Percentiles rank a stretch among this genome's conserved stretches.
phyloP scores from a whole-genome alignment of 2,797 vertebrate species.

The Buphagus erythrorhynchus region DNA sequence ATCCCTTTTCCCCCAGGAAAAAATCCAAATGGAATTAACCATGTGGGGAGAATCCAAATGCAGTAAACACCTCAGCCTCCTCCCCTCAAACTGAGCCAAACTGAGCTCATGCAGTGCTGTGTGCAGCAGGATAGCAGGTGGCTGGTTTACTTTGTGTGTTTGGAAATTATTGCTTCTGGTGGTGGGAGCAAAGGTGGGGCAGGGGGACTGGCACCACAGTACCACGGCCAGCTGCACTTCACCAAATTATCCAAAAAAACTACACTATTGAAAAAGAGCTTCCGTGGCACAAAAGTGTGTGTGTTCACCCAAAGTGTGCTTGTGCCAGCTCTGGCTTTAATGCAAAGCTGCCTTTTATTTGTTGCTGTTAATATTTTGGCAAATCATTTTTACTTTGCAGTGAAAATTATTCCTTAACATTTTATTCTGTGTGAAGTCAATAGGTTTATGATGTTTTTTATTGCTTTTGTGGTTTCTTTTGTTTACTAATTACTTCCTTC shows the following conservation, averaged over 20 bases:
- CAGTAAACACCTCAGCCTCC: background rate
- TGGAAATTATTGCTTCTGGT: background rate
- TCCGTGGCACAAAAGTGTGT: rapidly evolving
- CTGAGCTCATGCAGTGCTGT: background rate
- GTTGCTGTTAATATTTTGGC: background rate
- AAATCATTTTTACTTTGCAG: background rate
- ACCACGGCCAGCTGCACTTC: background rate
- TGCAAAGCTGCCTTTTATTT: background rate
- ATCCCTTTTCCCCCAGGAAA: background rate
- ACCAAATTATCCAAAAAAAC: background rate
- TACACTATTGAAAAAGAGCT: background rate
- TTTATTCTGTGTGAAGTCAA: background rate
- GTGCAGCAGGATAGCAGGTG: background rate
- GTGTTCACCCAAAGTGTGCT: background rate
- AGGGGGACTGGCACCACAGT: background rate
- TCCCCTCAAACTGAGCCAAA: background rate
- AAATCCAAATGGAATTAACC: background rate
- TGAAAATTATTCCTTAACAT: background rate
- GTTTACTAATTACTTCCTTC: background rate
- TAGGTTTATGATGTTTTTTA: background rate
- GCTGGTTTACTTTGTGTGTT: background rate
- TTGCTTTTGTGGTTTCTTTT: constrained; percentile 3
- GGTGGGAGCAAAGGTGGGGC: background rate
- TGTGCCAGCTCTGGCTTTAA: background rate
- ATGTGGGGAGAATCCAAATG: background rate